These are phyloP conservation scores for Amazona guildingii DNA, from an alignment of 2,113 vertebrate species.

Conservation along the genomic window DNA sequence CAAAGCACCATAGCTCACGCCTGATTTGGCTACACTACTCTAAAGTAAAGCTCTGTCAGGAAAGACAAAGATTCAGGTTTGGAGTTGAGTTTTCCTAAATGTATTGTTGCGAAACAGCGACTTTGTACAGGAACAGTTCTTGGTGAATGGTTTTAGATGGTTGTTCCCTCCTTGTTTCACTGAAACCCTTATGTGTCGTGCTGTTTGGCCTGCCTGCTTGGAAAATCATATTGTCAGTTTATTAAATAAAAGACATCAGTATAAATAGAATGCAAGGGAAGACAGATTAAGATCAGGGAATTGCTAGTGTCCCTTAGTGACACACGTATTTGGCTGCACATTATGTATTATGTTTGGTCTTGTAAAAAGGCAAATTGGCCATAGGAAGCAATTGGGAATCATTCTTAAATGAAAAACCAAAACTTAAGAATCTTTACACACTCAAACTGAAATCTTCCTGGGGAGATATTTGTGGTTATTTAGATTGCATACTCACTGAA, in stretches of 20 bases:
- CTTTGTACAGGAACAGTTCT: not conserved
- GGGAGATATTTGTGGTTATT: not conserved
- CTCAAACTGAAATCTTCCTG: not conserved
- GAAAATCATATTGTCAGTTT: not conserved
- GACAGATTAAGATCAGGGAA: not conserved
- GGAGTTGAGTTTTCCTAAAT: not conserved
- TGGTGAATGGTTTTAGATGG: not conserved
- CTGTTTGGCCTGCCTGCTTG: not conserved
- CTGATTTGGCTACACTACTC: not conserved
- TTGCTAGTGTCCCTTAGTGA: not conserved
- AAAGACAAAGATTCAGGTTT: not conserved
- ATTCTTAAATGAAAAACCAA: not conserved
- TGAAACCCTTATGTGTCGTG: not conserved
- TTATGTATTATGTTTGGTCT: not conserved
- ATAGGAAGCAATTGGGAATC: not conserved
- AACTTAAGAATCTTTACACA: not conserved
- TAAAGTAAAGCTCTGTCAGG: not conserved
- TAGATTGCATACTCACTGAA: not conserved
- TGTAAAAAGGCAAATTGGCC: not conserved
- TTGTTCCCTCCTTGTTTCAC: not conserved
- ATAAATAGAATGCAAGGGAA: not conserved
- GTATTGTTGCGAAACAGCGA: not conserved
- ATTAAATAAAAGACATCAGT: not conserved
- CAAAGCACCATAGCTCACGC: not conserved
- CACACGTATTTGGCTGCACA: accelerated